A percentile compares a stretch with the other conserved stretches of the same genome.
phyloP scores from a whole-genome alignment of 2,113 vertebrate species.

The Miniopterus natalensis region DNA sequence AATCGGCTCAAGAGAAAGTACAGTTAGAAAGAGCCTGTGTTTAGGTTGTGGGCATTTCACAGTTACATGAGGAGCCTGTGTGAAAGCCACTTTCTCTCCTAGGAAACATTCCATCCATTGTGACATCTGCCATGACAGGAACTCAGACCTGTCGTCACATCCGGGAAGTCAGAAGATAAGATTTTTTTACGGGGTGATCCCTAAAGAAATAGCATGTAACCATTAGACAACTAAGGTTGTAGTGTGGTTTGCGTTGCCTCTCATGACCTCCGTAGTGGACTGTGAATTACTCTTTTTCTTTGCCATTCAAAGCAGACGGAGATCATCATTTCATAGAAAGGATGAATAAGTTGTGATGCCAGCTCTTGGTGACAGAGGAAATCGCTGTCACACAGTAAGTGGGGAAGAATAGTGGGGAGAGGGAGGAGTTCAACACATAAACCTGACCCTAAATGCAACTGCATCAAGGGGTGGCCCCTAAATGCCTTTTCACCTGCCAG shows the following conservation, averaged over 20 bases:
- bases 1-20: neutral
- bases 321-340: neutral
- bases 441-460: neutral
- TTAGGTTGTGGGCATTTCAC: neutral
- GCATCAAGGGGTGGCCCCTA: neutral
- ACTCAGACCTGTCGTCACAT: neutral
- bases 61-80: neutral
- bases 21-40: neutral
- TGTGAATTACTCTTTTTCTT: neutral
- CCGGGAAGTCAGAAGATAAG: slow-evolving; percentile 1
- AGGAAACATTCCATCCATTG: neutral
- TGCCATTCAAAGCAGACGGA: neutral
- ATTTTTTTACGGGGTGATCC: neutral
- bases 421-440: neutral
- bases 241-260: neutral
- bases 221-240: neutral
- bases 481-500: neutral
- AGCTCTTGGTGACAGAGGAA: neutral
- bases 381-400: neutral
- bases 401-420: neutral
- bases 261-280: neutral
- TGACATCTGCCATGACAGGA: neutral
- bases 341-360: neutral
- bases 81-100: neutral
- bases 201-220: neutral